Percentiles rank a stretch among this genome's conserved stretches.
phyloP scores from a whole-genome alignment of 2,797 vertebrate genomes.

The Phrynocephalus guinanensis region DNA sequence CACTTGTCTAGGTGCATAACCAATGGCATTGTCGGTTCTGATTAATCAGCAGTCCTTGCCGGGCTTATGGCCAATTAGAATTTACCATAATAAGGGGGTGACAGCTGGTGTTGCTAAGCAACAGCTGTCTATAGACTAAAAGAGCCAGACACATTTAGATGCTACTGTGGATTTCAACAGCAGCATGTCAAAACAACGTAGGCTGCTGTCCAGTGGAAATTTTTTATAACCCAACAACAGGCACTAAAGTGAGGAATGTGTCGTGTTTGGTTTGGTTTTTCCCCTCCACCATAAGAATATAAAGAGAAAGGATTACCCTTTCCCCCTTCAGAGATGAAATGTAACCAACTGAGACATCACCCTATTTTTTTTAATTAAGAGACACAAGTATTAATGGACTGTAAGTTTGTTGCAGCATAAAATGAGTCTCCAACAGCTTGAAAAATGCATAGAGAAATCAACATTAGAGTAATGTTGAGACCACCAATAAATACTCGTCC shows the following conservation, averaged over 20 bases:
- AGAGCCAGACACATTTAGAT: constrained; percentile 78
- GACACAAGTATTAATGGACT: constrained; percentile 63
- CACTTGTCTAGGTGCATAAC: constrained; percentile 73
- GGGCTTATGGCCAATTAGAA: constrained; percentile 79
- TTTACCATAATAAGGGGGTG: constrained; percentile 77
- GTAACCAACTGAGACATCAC: constrained; percentile 70
- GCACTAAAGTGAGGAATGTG: constrained; percentile 52
- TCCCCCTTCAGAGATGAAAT: constrained; percentile 56
- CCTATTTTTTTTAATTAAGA: constrained; percentile 75
- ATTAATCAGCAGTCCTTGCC: constrained; percentile 77
- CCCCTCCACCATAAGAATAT: constrained; percentile 62
- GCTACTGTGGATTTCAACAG: constrained; percentile 78
- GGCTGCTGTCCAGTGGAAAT: constrained; percentile 75
- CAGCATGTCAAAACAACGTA: constrained; percentile 74
- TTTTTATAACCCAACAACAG: constrained; percentile 71
- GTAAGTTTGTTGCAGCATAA: constrained; percentile 66
- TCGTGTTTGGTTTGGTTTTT: constrained; percentile 46
- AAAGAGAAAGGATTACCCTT: constrained; percentile 47
- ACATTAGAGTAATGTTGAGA: constrained; percentile 63
- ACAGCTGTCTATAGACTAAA: constrained; percentile 75
- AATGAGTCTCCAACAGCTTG: constrained; percentile 66
- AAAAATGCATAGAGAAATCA: constrained; percentile 74
- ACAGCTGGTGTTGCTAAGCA: constrained; percentile 78
- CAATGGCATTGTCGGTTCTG: constrained; percentile 77
- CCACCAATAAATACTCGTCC: not conserved